Base-by-base conservation (phyloP, 2,797 vertebrate species). In the Enteromius fasciolatus region DNA sequence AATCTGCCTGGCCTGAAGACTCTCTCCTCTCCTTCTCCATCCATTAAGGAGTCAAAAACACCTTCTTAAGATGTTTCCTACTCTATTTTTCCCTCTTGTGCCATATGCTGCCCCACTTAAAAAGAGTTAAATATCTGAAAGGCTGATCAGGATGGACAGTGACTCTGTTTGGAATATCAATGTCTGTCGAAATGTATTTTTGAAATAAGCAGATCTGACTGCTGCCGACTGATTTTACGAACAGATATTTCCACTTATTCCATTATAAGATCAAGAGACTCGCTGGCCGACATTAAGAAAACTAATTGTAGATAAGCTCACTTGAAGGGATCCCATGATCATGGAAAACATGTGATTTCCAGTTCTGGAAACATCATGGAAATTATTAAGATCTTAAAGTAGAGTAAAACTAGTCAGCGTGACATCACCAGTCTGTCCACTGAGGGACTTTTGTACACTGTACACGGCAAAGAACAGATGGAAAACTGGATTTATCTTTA, bases 261-360 rank as follows among this genome's bases (percentile, higher is more conserved):
- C 52, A 76, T 57, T 59, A 41, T 20, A 31, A 50, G n/a, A 46
- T 66, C 82, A 50, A 52, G 67, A 61, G 52, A n/a, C 59, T 73
- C 25, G 44, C 52, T 50, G 15, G 73, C 64, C 18, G 52, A 63
- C 17, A 77, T 59, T 80, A 67, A 80, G 48, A 48, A 4, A 44
- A 64, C 46, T 23, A 73, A 67, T 59, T 59, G 50, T 41, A 59
- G 23, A 76, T 44, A 68, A 64, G 48, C 7, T 66, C 33, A 66
- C 72, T 75, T 63, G 2, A 25, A 50, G 31, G 3, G 23, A 28
- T 82, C 63, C 25, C 50, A 44, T 10, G 39, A 41, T 82, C 59
- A 76, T 75, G n/a, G 61, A 76, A 82, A 76, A 59, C 63, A 44
- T 76, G 59, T 76, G 81, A 82, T 52, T 41, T 76, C 12, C 15